Evolutionary conservation across 2,797 vertebrate species (phyloP), one percentile per base, ranked within the genome.

Genomic region (Schizopygopsis malacanthus): DNA sequence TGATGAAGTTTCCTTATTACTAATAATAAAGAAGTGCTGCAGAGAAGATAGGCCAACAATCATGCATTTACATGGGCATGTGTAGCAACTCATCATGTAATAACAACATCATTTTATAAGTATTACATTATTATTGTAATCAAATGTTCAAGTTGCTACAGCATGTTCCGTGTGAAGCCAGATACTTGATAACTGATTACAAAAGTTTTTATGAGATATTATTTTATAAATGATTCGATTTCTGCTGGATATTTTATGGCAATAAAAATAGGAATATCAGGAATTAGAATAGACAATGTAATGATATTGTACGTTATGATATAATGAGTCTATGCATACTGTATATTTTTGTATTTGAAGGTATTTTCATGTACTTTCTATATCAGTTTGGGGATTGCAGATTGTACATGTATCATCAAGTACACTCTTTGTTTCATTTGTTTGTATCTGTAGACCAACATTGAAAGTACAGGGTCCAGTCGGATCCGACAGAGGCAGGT

Each of bases 21-120:
- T 25, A 33, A 79, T 77, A 91, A 90, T 61, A 89, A 94, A 94
- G 94, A 95, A 95, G 93, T 92, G 43, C 18, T 79, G 88, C 56
- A 77, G 41, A 87, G 47, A 88, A 25, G n/a, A 81, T 56, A 75
- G 12, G 28, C 22, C 37, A 67, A 59, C 70, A 78, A 89, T 89
- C 81, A 79, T n/a, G 18, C 25, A 89, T 90, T 88, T 90, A 87
- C 85, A 88, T 88, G 72, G 39, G 78, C 52, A 54, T 43, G 41
- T 41, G 41, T 41, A 41, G 41, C 41, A 41, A 41, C 41, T 41
- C 41, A 41, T 41, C 41, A 41, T 41, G 41, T 8, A 41, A 41
- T 33, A 33, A 33, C 33, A 33, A 33, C 33, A 33, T 33, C 33
- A 33, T 33, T 33, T 33, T 33, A 33, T 33, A 41, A 41, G 41